phyloP scores from a whole-genome alignment of 2,797 vertebrate species.

The Catharus ustulatus region DNA sequence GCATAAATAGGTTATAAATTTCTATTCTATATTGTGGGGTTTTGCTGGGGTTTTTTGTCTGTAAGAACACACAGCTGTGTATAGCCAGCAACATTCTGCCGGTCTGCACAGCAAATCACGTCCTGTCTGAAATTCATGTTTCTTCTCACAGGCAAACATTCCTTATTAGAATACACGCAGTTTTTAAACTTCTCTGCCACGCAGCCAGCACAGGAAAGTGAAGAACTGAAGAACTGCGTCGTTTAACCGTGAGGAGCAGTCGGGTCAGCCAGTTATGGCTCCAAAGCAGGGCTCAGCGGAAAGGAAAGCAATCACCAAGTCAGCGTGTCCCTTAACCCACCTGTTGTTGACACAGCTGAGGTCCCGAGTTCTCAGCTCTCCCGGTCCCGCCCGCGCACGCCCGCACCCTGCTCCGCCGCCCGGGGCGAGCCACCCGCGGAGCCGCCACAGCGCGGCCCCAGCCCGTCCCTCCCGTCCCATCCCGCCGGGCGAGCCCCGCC shows the following conservation, averaged over 20 bases:
- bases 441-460: not conserved
- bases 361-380: not conserved
- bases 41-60: not conserved
- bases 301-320: not conserved
- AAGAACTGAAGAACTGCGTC: not conserved
- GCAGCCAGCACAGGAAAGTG: not conserved
- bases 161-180: not conserved
- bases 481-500: too few species aligned
- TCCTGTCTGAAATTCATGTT: not conserved
- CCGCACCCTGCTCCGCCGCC: too few species aligned
- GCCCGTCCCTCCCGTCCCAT: too few species aligned
- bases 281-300: not conserved
- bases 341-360: not conserved
- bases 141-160: not conserved
- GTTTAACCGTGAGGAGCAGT: accelerated
- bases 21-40: accelerated
- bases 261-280: not conserved
- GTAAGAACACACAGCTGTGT: not conserved
- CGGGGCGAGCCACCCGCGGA: not conserved
- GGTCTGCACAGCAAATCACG: not conserved
- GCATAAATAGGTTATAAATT: not conserved
- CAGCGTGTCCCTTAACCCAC: not conserved
- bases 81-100: not conserved
- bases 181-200: not conserved
- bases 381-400: not conserved